Percentiles rank a stretch among this genome's conserved stretches.
Evolutionary conservation across 2,888 invertebrate species (phyloP).

Genomic region (Chelonus formosanus): DNA sequence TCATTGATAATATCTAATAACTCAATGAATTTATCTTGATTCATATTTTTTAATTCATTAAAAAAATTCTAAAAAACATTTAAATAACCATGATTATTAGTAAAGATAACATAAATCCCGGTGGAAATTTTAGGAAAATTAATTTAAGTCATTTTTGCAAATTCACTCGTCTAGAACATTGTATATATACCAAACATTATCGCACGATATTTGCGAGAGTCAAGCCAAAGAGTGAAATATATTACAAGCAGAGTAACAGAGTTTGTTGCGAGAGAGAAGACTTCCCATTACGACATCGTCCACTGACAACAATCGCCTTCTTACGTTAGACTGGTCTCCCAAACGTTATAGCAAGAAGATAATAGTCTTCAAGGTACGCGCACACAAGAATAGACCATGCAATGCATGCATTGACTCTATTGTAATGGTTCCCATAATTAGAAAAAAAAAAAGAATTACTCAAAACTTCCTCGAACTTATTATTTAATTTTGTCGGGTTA

Average conservation of each 20-base stretch:
- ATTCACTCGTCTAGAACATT: not conserved
- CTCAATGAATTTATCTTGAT: too few species aligned
- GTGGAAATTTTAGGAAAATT: too few species aligned
- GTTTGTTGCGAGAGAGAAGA: constrained; percentile 54
- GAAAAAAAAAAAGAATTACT: constrained; percentile 9
- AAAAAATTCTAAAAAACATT: too few species aligned
- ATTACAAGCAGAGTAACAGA: not conserved
- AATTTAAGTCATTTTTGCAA: too few species aligned
- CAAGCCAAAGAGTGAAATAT: not conserved
- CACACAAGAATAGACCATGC: constrained; percentile 33
- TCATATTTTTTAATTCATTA: too few species aligned
- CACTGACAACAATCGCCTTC: constrained; percentile 61
- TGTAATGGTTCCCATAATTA: constrained; percentile 36
- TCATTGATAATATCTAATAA: too few species aligned
- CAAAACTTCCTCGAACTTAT: constrained; percentile 8
- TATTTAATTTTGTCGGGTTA: not conserved
- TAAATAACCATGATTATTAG: too few species aligned
- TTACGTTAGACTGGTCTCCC: constrained; percentile 44
- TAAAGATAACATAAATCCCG: too few species aligned
- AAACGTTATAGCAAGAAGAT: constrained; percentile 46
- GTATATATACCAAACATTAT: constrained; percentile 1
- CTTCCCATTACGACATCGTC: constrained; percentile 63
- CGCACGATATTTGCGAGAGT: constrained; percentile 9
- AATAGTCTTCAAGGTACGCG: constrained; percentile 48
- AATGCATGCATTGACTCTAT: constrained; percentile 29